Base-by-base conservation (phyloP, 2,113 vertebrate genomes). In the Myiozetetes cayanensis region DNA sequence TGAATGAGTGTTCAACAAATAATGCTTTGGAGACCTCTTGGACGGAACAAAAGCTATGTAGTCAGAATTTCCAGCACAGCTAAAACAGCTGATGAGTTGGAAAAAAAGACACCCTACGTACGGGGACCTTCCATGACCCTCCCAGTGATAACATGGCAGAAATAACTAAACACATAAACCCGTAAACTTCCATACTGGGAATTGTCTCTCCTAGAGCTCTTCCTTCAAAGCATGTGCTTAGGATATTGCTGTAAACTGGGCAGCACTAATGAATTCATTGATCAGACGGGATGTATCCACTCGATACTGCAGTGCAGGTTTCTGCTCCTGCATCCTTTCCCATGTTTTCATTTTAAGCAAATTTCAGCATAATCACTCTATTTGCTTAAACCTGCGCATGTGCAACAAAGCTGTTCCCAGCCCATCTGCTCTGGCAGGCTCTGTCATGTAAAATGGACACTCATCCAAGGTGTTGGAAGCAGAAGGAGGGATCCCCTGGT, bases 381-480 rank as follows among this genome's bases (percentile, higher is more conserved):
- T 97, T 97, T 96, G 94, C 96, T 97, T 95, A 95, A 97, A 97
- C 93, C 95, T 87, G 83, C 2, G 41, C 96, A 68, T 93, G 96
- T 94, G 95, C 53, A 27, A 91, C 85, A 44, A 73, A 92, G 92
- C 92, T 17, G 14, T 65, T 82, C 78, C 30, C n/a, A 50, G 75
- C 63, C 80, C 90, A 24, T 89, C 93, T 96, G 85, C 66, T 90
- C 71, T 62, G 66, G 89, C 89, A 96, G 80, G 87, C 70, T 58
- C 89, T 76, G 52, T 83, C 78, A 56, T 17, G 63, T 43, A 25
- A 79, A 89, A 81, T 7, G 87, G 90, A 79, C 47, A 58, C 33
- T n/a, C 17, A 31, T 66, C 55, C 12, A 4, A 92, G 72, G n/a
- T 35, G 63, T 10, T 88, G 74, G 85, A 88, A 94, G 73, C 47